phyloP scores from a whole-genome alignment of 2,113 vertebrate species.

The Sturnus vulgaris region DNA sequence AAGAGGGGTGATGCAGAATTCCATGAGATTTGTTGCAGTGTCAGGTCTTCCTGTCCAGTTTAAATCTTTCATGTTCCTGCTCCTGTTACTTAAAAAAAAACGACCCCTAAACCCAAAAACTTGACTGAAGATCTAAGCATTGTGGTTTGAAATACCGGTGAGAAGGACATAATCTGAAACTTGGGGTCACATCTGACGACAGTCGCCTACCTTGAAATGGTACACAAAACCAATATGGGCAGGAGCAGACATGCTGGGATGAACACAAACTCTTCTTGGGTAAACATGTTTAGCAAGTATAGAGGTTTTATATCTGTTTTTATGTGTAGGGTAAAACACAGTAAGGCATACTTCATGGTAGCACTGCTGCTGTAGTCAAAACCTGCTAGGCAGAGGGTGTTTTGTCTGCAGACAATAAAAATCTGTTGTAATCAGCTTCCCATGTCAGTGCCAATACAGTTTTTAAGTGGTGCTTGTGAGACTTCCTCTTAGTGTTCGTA shows the following conservation, averaged over 20 bases:
- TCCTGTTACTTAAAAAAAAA: background rate
- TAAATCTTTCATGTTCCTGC: background rate
- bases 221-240: background rate
- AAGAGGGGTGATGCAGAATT: background rate
- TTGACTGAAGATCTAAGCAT: background rate
- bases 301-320: background rate
- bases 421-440: background rate
- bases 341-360: background rate
- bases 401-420: background rate
- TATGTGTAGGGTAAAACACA: background rate
- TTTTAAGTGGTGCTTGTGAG: background rate
- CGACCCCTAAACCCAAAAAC: background rate
- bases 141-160: background rate
- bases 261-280: background rate
- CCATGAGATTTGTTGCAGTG: background rate
- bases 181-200: rapidly evolving
- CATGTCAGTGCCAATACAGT: background rate
- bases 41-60: background rate
- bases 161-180: background rate
- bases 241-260: background rate
- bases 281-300: background rate
- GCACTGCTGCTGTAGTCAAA: background rate
- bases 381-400: background rate
- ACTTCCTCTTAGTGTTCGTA: background rate
- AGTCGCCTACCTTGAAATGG: background rate